Percentiles rank a stretch among this genome's conserved stretches.
phyloP scores from a whole-genome alignment of 2,888 invertebrate species.

The Himalopsyche tibetana region DNA sequence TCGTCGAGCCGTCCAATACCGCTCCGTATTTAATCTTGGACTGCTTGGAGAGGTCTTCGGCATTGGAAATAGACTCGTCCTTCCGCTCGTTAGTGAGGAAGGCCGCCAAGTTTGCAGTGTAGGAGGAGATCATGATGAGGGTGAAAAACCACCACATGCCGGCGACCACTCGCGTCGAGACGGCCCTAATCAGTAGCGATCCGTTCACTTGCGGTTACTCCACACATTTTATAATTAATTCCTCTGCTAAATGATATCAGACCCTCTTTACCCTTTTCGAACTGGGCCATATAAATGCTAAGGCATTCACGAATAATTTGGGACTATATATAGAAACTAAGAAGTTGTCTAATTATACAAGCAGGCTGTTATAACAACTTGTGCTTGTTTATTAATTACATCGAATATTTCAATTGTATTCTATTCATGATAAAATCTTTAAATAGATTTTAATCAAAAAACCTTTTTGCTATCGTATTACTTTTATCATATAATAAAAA shows the following conservation, averaged over 20 bases:
- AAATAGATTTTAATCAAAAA: too few species aligned
- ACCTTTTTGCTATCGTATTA: too few species aligned
- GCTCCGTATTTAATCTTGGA: constrained; percentile 97
- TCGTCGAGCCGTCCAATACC: constrained; percentile 92
- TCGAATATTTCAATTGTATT: too few species aligned
- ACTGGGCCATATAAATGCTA: neutral
- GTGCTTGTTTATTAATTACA: too few species aligned
- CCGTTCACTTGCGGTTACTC: neutral
- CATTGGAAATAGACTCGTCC: constrained; percentile 92
- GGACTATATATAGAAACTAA: too few species aligned
- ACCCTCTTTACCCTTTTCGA: neutral
- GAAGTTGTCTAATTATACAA: too few species aligned
- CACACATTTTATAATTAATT: constrained; percentile 17
- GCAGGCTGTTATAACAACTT: too few species aligned
- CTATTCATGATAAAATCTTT: too few species aligned
- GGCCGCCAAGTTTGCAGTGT: constrained; percentile 96
- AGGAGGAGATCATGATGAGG: constrained; percentile 94
- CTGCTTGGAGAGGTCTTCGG: constrained; percentile 94
- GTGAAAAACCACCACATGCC: constrained; percentile 98
- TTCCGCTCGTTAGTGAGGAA: constrained; percentile 93
- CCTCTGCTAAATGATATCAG: constrained; percentile 22
- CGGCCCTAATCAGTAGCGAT: constrained; percentile 80
- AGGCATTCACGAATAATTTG: too few species aligned
- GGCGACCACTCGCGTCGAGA: constrained; percentile 93
- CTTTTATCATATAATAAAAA: too few species aligned